Conservation (phyloP, 2,113 vertebrate species). For the Anhinga rufa region DNA sequence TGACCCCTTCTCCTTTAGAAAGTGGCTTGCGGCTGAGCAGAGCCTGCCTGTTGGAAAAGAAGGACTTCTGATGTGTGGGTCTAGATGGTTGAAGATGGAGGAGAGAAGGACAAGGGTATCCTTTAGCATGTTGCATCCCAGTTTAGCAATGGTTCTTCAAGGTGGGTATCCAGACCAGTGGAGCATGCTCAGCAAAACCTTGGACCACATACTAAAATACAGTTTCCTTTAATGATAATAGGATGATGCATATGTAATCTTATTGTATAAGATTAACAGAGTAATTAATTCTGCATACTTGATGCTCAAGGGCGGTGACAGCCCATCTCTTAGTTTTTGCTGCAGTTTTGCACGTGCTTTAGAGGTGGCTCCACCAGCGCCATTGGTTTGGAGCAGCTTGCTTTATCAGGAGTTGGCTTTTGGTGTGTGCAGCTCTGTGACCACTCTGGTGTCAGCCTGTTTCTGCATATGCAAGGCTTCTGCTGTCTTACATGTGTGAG, state of each 20-base stretch:
- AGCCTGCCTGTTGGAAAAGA: neutral
- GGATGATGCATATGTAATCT: neutral
- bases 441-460: neutral
- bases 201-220: fast-evolving
- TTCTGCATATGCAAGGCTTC: neutral
- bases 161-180: neutral
- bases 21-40: no score
- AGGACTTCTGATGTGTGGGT: neutral
- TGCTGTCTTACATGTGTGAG: neutral
- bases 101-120: neutral
- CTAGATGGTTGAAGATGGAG: neutral
- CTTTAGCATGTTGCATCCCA: fast-evolving
- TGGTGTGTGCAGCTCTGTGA: neutral
- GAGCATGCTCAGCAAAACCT: neutral
- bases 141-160: neutral
- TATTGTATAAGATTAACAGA: neutral
- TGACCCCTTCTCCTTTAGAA: neutral
- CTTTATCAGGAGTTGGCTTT: neutral
- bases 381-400: neutral
- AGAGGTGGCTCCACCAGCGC: neutral
- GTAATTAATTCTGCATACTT: neutral
- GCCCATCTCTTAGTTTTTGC: neutral
- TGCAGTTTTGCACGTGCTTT: neutral
- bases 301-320: neutral
- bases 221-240: neutral